A percentile compares a stretch with the other conserved stretches of the same genome.
Conservation (phyloP, 1,140 invertebrate species). For the Elysia chlorotica region DNA sequence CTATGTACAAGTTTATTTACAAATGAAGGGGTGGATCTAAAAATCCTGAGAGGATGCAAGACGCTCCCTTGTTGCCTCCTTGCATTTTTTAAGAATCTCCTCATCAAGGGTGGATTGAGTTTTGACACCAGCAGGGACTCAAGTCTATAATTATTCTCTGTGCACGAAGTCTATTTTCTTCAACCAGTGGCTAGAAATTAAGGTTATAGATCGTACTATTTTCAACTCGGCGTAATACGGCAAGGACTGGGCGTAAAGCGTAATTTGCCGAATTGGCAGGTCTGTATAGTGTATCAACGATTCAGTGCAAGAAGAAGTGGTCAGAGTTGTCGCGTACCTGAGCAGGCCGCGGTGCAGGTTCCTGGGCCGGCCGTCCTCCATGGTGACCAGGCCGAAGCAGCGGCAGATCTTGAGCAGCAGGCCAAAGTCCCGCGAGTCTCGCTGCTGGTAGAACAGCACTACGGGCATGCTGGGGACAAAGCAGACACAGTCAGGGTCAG, state of each 20-base stretch:
- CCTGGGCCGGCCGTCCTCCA: conserved; percentile 30
- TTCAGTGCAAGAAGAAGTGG: too few relatives aligned
- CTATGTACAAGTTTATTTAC: too few relatives aligned
- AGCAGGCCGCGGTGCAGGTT: conserved; percentile 44
- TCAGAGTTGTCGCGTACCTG: too few relatives aligned
- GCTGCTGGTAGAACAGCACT: conserved; percentile 41
- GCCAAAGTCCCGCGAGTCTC: conserved; percentile 25
- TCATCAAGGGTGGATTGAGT: too few relatives aligned
- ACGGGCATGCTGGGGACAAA: conserved; percentile 32
- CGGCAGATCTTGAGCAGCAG: conserved; percentile 30
- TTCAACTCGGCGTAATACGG: not conserved
- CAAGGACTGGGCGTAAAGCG: not conserved
- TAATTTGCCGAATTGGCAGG: not conserved
- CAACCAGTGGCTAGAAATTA: not conserved
- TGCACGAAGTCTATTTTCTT: not conserved
- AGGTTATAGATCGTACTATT: not conserved
- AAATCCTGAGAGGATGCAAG: too few relatives aligned
- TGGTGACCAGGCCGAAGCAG: conserved; percentile 46
- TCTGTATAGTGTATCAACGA: not conserved
- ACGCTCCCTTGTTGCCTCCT: too few relatives aligned
- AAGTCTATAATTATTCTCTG: too few relatives aligned
- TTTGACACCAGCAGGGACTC: too few relatives aligned
- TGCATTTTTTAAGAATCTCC: too few relatives aligned
- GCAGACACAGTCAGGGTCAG: not conserved
- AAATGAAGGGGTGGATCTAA: too few relatives aligned